Base-by-base conservation (phyloP, 53 echinoderm and acorn worm genomes). In the Apostichopus leukothele region DNA sequence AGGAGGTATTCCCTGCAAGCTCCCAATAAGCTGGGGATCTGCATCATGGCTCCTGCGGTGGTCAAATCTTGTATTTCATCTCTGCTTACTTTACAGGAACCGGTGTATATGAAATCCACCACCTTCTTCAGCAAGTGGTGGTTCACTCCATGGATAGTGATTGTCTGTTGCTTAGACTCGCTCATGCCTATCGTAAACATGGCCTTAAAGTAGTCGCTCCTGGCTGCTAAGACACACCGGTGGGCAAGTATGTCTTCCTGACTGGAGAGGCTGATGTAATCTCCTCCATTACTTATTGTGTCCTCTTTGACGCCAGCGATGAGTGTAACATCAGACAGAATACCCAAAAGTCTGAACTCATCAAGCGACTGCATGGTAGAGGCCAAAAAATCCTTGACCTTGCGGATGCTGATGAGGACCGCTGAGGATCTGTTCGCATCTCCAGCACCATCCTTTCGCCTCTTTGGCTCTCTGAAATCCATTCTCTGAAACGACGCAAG, bases 121-220 rank as follows among this genome's bases (percentile, higher is more conserved):
- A 87, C 88, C 21, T 74, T 75, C 54, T 53, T 52, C 52, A 87
- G 53, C 26, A 75, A 51, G 11, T 18, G 19, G 52, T 87, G 88
- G 55, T 73, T 75, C 21, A 87, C 88, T 23, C 74, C 75, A 54
- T 75, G 74, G 19, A 87, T 87, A 4, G n/a, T 52, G n/a, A 87
- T 87, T 5, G 9, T 75, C 52, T 87, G 74, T 87, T 87, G 88
- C 6, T 14, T 75, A 8, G 74, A 75, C 53, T 87, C 88, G 19
- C 88, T 87, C 74, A 87, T 74, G n/a, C 88, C 88, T 51, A 74
- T 75, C 0, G 88, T 75, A 50, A 87, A 87, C 88, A 87, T 87
- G 5, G 88, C 75, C 75, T 75, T 87, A 55, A 87, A 87, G 52
- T 87, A 87, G 75, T 87, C 88, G n/a, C 88, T 87, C 5, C 75